Percentiles rank a stretch among this genome's conserved stretches.
phyloP scores from a whole-genome alignment of 2,888 invertebrate species.

The Amaurobius ferox region DNA sequence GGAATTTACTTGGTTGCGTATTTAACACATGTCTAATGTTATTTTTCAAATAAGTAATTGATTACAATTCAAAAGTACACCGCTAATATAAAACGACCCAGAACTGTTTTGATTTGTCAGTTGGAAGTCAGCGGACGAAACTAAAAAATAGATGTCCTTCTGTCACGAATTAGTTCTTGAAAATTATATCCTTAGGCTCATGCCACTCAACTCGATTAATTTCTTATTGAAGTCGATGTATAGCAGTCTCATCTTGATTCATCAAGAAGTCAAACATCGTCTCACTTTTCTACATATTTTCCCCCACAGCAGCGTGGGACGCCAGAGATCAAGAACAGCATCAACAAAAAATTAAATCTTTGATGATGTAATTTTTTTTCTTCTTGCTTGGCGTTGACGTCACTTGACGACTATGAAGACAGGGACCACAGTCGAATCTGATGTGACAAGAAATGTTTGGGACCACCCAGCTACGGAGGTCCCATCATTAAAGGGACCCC shows the following conservation, averaged over 20 bases:
- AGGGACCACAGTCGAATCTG: conserved; percentile 61
- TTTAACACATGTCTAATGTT: too few relatives aligned
- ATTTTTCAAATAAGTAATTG: too few relatives aligned
- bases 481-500: conserved; percentile 68
- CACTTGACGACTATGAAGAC: conserved; percentile 58
- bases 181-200: not conserved
- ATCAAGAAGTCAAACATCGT: not conserved
- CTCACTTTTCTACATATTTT: not conserved
- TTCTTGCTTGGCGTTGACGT: conserved; percentile 40
- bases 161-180: not conserved
- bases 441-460: conserved; percentile 66
- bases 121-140: too few relatives aligned
- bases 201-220: not conserved
- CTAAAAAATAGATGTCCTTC: not conserved
- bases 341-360: conserved; percentile 6
- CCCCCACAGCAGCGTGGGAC: not conserved
- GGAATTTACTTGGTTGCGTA: too few relatives aligned
- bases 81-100: too few relatives aligned
- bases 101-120: too few relatives aligned
- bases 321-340: not conserved
- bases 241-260: not conserved
- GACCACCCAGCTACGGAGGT: conserved; percentile 69
- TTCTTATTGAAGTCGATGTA: not conserved
- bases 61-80: too few relatives aligned
- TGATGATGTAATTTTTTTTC: conserved; percentile 29